Percentiles rank a stretch among this genome's conserved stretches.
phyloP scores from a whole-genome alignment of 1,140 invertebrate species.

The Apis cerana region DNA sequence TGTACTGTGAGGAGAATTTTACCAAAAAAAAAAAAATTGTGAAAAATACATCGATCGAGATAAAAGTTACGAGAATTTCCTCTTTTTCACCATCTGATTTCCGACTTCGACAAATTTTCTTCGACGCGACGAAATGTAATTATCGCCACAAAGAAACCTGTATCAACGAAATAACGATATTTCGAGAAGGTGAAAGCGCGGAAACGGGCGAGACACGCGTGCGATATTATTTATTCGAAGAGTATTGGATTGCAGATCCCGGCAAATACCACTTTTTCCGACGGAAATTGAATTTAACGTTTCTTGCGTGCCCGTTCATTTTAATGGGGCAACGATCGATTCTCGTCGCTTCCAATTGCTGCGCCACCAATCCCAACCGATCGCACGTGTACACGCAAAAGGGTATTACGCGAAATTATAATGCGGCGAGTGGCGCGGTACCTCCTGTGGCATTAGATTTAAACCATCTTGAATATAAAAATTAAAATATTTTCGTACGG shows the following conservation, averaged over 20 bases:
- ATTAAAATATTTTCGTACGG: not conserved
- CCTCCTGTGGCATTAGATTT: not conserved
- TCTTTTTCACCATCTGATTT: too few relatives aligned
- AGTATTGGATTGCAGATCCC: slow-evolving; percentile 33
- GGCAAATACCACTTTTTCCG: slow-evolving; percentile 18
- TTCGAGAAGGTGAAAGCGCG: slow-evolving; percentile 46
- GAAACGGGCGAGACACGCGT: slow-evolving; percentile 48
- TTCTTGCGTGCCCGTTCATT: slow-evolving; percentile 43
- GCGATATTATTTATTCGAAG: slow-evolving; percentile 55
- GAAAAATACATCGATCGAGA: not conserved
- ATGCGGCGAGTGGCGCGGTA: accelerated
- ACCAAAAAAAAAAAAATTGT: not conserved
- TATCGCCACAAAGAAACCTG: slow-evolving; percentile 44
- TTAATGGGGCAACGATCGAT: slow-evolving; percentile 48
- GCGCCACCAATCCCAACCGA: slow-evolving; percentile 16
- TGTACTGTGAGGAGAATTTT: not conserved
- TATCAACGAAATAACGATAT: slow-evolving; percentile 32
- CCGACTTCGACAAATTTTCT: not conserved
- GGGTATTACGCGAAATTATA: slow-evolving; percentile 21
- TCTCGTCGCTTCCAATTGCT: slow-evolving; percentile 16
- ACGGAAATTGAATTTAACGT: slow-evolving; percentile 44
- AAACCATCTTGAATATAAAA: too few relatives aligned
- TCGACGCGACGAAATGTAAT: slow-evolving; percentile 38
- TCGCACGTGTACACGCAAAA: not conserved
- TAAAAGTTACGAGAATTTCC: not conserved